These are phyloP conservation scores for Dasypus novemcinctus DNA, from an alignment of 2,113 vertebrate species.

Conservation along the genomic window DNA sequence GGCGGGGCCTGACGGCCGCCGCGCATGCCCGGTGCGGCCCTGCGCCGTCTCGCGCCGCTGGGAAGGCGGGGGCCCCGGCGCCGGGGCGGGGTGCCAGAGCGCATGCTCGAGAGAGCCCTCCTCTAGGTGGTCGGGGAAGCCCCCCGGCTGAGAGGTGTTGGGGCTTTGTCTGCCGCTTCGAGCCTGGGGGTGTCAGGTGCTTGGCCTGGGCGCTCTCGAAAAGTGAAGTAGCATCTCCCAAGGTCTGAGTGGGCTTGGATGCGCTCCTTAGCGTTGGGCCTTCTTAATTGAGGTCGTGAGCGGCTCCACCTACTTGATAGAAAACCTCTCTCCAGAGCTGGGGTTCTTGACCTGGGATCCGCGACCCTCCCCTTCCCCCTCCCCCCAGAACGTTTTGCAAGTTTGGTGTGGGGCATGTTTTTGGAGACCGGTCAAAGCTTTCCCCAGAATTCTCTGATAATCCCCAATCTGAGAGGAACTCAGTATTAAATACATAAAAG, in stretches of 20 bases:
- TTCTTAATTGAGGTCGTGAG: neutral
- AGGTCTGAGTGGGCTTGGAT: neutral
- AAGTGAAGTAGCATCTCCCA: neutral
- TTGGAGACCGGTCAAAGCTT: neutral
- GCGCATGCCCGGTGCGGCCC: slow-evolving; percentile 62
- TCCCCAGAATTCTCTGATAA: neutral
- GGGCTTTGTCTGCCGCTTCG: slow-evolving; percentile 44
- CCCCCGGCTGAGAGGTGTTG: neutral
- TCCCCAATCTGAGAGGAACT: neutral
- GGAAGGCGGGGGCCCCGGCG: slow-evolving; percentile 54
- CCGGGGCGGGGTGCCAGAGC: slow-evolving; percentile 11
- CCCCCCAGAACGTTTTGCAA: neutral
- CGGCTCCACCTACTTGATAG: accelerated
- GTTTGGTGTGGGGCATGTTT: neutral
- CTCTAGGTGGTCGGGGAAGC: neutral
- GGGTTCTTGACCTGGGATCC: no score
- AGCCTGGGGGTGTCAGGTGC: neutral
- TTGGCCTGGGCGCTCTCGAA: accelerated
- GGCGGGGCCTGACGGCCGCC: slow-evolving; percentile 60
- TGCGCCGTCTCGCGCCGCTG: slow-evolving; percentile 51
- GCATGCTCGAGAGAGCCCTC: slow-evolving; percentile 62
- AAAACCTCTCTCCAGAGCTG: neutral
- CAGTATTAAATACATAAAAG: neutral
- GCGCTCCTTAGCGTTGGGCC: neutral
- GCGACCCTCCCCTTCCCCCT: neutral